phyloP scores from a whole-genome alignment of 1,140 invertebrate species.

The Brachionus calyciflorus region DNA sequence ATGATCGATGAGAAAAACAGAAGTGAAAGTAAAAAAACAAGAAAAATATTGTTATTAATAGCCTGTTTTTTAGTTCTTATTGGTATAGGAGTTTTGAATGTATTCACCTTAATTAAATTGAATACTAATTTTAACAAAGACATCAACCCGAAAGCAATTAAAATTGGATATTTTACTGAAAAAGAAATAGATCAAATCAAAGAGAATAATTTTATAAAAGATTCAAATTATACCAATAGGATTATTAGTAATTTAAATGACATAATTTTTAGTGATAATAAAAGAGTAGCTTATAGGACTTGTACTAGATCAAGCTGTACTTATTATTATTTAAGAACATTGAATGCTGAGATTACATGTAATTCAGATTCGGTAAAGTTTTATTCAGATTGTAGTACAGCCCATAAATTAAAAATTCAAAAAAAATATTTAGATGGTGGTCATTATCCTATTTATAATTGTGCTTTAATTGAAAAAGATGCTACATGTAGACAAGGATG shows the following conservation, averaged over 20 bases:
- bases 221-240: neutral
- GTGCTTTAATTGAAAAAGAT: neutral
- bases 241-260: neutral
- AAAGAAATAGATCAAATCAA: neutral
- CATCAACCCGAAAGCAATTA: neutral
- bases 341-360: neutral
- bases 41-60: neutral
- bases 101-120: neutral
- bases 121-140: neutral
- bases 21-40: neutral
- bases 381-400: neutral
- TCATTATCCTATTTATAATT: slow-evolving; percentile 6
- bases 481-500: neutral
- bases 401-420: neutral
- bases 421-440: neutral
- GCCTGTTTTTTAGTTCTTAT: neutral
- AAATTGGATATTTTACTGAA: slow-evolving; percentile 13
- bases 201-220: neutral
- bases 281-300: neutral
- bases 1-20: neutral
- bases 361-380: neutral
- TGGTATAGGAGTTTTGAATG: neutral
- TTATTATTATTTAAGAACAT: neutral
- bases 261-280: neutral
- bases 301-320: neutral